Conservation (phyloP, 2,888 invertebrate genomes). For the Chydorus sphaericus region DNA sequence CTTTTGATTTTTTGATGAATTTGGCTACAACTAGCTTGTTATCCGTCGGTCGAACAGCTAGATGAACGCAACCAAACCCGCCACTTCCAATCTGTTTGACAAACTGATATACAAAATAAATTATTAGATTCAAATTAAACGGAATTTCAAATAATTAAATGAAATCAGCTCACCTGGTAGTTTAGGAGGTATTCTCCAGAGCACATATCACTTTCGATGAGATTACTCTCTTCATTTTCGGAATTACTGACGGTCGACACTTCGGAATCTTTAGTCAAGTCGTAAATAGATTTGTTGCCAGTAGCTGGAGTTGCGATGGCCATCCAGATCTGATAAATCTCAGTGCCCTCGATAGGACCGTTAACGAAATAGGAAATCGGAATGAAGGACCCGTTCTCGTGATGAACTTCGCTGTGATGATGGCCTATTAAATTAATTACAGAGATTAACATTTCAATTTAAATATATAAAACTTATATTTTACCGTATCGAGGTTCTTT, state of each 20-base stretch:
- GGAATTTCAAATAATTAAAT: background rate
- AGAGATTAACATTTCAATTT: too few relatives aligned
- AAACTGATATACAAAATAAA: conserved; percentile 34
- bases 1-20: conserved; percentile 51
- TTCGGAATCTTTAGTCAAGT: too few relatives aligned
- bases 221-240: background rate
- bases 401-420: background rate
- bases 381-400: background rate
- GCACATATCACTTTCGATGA: background rate
- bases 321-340: conserved; percentile 8
- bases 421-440: too few relatives aligned
- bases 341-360: background rate
- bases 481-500: background rate
- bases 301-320: background rate
- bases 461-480: too few relatives aligned
- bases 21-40: conserved; percentile 49
- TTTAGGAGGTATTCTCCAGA: background rate
- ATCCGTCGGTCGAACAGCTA: conserved; percentile 46
- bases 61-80: conserved; percentile 55
- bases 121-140: background rate
- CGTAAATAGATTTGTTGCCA: background rate
- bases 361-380: background rate
- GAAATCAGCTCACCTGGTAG: background rate
- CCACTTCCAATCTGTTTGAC: conserved; percentile 54
- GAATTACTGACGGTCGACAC: background rate